These are phyloP conservation scores for Ophraella communa DNA, from an alignment of 2,888 invertebrate species.

Conservation along the genomic window DNA sequence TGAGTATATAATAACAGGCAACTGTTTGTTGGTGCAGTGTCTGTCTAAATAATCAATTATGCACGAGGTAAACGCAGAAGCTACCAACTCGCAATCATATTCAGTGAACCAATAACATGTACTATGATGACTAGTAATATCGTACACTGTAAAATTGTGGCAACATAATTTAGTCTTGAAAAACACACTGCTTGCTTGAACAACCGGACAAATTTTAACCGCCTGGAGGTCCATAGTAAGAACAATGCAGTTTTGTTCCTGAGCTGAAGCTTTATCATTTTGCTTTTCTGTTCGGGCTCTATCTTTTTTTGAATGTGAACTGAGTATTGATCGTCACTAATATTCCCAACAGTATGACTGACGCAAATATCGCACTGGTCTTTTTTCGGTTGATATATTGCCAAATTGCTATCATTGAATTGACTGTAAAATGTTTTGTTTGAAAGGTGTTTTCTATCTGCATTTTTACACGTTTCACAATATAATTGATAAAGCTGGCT, in stretches of 20 bases:
- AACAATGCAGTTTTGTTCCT: constrained; percentile 33
- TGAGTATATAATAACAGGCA: constrained; percentile 40
- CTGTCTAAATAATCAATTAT: constrained; percentile 30
- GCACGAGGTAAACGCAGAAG: constrained; percentile 43
- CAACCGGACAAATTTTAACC: constrained; percentile 41
- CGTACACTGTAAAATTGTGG: constrained; percentile 46
- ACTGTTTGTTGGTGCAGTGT: constrained; percentile 12
- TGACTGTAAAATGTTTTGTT: constrained; percentile 26
- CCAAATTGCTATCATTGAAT: constrained; percentile 32
- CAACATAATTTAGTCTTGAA: constrained; percentile 46
- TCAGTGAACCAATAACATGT: constrained; percentile 45
- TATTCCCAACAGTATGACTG: constrained; percentile 2
- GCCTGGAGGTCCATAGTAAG: constrained; percentile 29
- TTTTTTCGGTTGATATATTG: constrained; percentile 32
- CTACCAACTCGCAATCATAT: constrained; percentile 27
- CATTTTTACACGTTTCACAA: constrained; percentile 11
- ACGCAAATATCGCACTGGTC: constrained; percentile 32
- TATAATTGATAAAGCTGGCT: constrained; percentile 29
- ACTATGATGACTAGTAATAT: constrained; percentile 37
- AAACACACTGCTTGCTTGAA: constrained; percentile 39
- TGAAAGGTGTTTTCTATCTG: constrained; percentile 25
- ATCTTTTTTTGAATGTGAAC: constrained; percentile 27
- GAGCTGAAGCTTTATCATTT: constrained; percentile 31
- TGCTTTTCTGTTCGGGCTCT: constrained; percentile 29
- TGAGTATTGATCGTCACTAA: constrained; percentile 4